A percentile compares a stretch with the other conserved stretches of the same genome.
Evolutionary conservation across 2,113 vertebrate species (phyloP).

Genomic region (Cyphomyrus plagiostoma): DNA sequence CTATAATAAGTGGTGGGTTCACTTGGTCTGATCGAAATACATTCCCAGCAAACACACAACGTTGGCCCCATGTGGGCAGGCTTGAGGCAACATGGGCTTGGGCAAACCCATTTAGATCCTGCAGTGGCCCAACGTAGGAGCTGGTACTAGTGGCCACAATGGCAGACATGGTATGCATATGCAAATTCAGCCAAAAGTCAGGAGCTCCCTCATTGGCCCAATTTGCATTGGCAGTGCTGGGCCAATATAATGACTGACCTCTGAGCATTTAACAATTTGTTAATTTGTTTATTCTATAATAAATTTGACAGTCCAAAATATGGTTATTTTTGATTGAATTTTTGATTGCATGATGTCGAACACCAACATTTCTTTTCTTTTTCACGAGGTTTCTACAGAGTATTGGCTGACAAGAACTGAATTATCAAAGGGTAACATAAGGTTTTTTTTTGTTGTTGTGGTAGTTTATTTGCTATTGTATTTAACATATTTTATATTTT

Average conservation of each 20-base stretch:
- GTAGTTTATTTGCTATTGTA: too few relatives aligned
- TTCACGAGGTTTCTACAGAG: not conserved
- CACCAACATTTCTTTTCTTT: not conserved
- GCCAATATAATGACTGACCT: not conserved
- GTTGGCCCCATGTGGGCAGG: not conserved
- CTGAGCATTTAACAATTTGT: not conserved
- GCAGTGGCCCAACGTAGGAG: not conserved
- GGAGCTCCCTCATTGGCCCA: not conserved
- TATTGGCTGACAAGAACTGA: not conserved
- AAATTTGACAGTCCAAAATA: too few relatives aligned
- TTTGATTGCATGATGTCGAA: not conserved
- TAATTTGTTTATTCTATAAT: not conserved
- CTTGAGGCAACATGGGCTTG: not conserved
- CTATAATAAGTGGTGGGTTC: not conserved
- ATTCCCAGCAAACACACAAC: not conserved
- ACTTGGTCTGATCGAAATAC: not conserved
- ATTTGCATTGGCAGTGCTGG: not conserved
- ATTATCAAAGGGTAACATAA: not conserved
- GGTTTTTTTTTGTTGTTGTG: too few relatives aligned
- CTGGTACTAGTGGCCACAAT: not conserved
- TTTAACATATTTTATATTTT: too few relatives aligned
- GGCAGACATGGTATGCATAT: not conserved
- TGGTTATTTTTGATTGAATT: not conserved
- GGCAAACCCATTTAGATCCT: too few relatives aligned
- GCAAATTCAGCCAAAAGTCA: not conserved